Conservation (phyloP, 1,140 invertebrate species). For the Drosophila nebulosa region DNA sequence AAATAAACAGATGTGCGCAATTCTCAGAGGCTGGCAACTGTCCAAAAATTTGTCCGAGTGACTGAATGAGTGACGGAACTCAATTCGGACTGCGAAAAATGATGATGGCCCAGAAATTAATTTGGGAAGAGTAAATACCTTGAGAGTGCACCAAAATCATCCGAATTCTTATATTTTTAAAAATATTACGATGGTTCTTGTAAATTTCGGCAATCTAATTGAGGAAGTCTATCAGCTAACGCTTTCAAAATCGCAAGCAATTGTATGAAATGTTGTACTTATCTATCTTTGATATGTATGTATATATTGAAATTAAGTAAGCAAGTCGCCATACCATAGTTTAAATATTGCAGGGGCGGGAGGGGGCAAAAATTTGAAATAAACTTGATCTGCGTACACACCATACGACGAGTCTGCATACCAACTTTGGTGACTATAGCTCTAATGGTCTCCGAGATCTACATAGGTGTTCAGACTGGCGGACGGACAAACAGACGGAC, state of each 20-base stretch:
- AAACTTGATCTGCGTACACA: too few relatives aligned
- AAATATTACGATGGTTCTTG: background rate
- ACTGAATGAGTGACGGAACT: conserved; percentile 20
- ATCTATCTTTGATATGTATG: background rate
- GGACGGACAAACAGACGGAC: too few relatives aligned
- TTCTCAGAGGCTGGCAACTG: conserved; percentile 47
- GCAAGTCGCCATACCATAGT: too few relatives aligned
- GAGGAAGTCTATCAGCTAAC: background rate
- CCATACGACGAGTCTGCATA: too few relatives aligned
- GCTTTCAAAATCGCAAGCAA: background rate
- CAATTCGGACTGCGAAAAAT: background rate
- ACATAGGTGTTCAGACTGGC: too few relatives aligned
- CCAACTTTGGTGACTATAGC: too few relatives aligned
- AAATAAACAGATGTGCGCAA: conserved; percentile 71
- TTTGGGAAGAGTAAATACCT: conserved; percentile 7
- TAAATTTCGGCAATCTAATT: background rate
- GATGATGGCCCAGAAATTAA: background rate
- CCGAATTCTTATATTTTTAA: background rate
- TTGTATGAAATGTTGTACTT: background rate
- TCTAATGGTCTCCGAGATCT: too few relatives aligned
- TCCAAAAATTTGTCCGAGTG: conserved; percentile 52
- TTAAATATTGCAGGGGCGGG: too few relatives aligned
- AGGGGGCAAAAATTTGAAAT: too few relatives aligned
- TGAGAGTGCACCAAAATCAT: background rate
- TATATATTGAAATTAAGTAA: too few relatives aligned